Evolutionary conservation across 2,113 vertebrate species (phyloP).

Genomic region (Brienomyrus longianalis): DNA sequence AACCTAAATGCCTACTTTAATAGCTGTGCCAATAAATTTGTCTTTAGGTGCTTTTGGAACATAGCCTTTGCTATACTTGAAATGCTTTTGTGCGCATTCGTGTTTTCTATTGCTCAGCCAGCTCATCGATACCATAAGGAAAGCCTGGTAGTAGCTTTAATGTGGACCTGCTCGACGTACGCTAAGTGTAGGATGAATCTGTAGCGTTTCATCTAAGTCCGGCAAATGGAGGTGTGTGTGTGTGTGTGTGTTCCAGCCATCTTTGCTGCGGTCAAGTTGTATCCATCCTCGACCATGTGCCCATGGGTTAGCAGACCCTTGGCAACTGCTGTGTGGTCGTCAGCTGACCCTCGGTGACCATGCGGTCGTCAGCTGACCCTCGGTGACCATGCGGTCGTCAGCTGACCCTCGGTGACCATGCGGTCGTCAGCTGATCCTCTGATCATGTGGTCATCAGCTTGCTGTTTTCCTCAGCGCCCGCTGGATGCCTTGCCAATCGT

Average conservation of each 20-base stretch:
- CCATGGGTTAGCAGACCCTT: background rate
- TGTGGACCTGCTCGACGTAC: background rate
- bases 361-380: background rate
- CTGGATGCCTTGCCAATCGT: background rate
- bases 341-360: background rate
- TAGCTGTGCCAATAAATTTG: slow-evolving; percentile 15
- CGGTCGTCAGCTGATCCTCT: too few species aligned
- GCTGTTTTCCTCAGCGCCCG: background rate
- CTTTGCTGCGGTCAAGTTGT: background rate
- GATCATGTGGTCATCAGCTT: background rate
- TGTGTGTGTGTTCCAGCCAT: background rate
- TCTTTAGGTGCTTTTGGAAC: slow-evolving; percentile 20
- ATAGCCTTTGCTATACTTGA: slow-evolving; percentile 18
- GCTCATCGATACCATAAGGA: background rate
- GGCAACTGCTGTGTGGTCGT: background rate
- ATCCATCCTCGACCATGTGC: background rate
- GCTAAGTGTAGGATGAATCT: slow-evolving; percentile 5
- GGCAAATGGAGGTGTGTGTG: background rate
- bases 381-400: background rate
- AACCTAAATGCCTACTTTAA: slow-evolving; percentile 5
- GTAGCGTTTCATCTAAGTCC: background rate
- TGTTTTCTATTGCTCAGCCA: background rate
- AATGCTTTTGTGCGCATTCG: slow-evolving; percentile 6
- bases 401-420: too few species aligned
- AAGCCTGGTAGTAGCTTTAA: slow-evolving; percentile 20